Conservation (phyloP, 2,797 vertebrate genomes). For the Sarcophilus harrisii region DNA sequence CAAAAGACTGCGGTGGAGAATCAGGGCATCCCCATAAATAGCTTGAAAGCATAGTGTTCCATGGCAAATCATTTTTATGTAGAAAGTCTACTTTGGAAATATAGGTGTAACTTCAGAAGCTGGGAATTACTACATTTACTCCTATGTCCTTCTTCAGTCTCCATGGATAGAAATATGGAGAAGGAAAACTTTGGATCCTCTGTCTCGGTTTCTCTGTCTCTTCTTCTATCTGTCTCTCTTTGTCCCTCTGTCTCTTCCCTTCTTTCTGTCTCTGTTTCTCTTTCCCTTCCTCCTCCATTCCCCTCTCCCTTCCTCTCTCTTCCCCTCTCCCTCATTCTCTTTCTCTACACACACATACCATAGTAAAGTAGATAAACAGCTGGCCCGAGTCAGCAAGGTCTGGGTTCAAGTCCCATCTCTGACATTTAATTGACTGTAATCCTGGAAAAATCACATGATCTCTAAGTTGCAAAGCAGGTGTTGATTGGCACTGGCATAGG, state of each 20-base stretch:
- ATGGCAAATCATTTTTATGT: background rate
- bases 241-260: too few relatives aligned
- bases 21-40: background rate
- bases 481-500: background rate
- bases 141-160: background rate
- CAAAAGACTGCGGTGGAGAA: background rate
- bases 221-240: background rate
- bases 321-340: too few relatives aligned
- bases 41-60: background rate
- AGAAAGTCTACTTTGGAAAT: conserved; percentile 32
- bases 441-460: background rate
- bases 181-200: background rate
- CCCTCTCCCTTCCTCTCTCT: background rate
- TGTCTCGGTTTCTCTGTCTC: background rate
- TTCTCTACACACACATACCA: background rate
- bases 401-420: background rate
- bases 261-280: background rate
- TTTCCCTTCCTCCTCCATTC: background rate
- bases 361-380: background rate
- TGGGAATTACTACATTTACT: background rate
- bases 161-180: background rate
- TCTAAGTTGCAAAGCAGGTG: background rate
- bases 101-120: conserved; percentile 6
- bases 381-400: background rate
- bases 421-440: background rate